Percentiles rank a stretch among this genome's conserved stretches.
These are phyloP conservation scores for Phalera bucephala DNA, from an alignment of 2,888 invertebrate species.

Conservation along the genomic window DNA sequence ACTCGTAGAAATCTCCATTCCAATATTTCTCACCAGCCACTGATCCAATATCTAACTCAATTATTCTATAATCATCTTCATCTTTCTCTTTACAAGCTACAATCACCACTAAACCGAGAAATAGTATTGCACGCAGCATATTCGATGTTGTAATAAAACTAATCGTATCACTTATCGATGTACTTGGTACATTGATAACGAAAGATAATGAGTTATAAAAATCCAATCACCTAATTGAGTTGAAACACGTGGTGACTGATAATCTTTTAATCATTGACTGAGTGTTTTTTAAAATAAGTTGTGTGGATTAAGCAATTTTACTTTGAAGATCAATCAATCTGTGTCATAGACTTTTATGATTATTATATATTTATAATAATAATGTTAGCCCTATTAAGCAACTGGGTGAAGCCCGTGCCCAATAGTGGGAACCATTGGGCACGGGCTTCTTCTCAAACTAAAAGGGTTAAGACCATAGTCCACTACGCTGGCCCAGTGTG, in stretches of 20 bases:
- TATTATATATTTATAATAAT: too few species aligned
- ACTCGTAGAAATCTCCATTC: slow-evolving; percentile 71
- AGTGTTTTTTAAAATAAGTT: too few species aligned
- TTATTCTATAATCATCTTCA: slow-evolving; percentile 33
- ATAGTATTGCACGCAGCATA: slow-evolving; percentile 46
- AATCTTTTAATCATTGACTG: slow-evolving; percentile 8
- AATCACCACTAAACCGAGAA: slow-evolving; percentile 34
- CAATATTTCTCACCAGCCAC: slow-evolving; percentile 64
- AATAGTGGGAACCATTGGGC: too few species aligned
- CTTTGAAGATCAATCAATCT: too few species aligned
- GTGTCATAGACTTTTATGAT: too few species aligned
- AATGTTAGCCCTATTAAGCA: too few species aligned
- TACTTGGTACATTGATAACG: slow-evolving; percentile 14
- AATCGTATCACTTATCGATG: slow-evolving; percentile 18
- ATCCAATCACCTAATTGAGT: slow-evolving; percentile 26
- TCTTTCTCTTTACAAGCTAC: slow-evolving; percentile 31
- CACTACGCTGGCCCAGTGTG: too few species aligned
- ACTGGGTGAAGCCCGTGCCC: too few species aligned
- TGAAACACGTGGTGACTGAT: slow-evolving; percentile 25
- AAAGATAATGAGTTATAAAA: slow-evolving; percentile 16
- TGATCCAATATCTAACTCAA: slow-evolving; percentile 51
- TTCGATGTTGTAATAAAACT: slow-evolving; percentile 15
- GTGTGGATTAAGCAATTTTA: too few species aligned
- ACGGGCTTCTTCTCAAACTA: too few species aligned
- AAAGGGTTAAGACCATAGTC: too few species aligned